Evolutionary conservation across 2,113 vertebrate genomes (phyloP).

Genomic region (Anas platyrhynchos): DNA sequence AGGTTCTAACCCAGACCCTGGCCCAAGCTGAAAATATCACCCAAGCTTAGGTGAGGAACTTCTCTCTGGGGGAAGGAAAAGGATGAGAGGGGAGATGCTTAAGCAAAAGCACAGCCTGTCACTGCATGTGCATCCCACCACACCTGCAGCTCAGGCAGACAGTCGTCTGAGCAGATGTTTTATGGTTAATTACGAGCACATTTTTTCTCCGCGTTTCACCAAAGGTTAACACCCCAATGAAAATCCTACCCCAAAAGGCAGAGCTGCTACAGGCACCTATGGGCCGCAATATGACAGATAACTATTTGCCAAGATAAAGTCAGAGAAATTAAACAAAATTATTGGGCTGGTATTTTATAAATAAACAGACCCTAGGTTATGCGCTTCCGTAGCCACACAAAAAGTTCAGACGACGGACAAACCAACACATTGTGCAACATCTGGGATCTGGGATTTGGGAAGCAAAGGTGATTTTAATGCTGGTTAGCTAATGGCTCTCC

Average conservation of each 20-base stretch:
- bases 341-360: neutral
- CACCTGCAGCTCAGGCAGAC: neutral
- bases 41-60: neutral
- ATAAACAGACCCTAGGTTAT: neutral
- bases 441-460: neutral
- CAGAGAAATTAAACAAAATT: neutral
- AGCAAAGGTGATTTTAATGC: neutral
- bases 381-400: neutral
- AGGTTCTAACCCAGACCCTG: neutral
- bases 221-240: neutral
- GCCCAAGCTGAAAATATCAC: neutral
- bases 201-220: neutral
- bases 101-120: neutral
- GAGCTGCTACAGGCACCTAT: neutral
- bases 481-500: neutral
- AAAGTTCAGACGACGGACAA: neutral
- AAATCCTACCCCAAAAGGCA: neutral
- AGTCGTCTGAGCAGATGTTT: neutral
- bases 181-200: neutral
- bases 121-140: neutral
- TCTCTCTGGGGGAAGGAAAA: neutral
- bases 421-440: neutral
- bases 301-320: neutral
- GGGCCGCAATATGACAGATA: neutral
- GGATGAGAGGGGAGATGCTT: neutral